A percentile compares a stretch with the other conserved stretches of the same genome.
Conservation (phyloP, 2,888 invertebrate genomes). For the Alloplasta piceator region DNA sequence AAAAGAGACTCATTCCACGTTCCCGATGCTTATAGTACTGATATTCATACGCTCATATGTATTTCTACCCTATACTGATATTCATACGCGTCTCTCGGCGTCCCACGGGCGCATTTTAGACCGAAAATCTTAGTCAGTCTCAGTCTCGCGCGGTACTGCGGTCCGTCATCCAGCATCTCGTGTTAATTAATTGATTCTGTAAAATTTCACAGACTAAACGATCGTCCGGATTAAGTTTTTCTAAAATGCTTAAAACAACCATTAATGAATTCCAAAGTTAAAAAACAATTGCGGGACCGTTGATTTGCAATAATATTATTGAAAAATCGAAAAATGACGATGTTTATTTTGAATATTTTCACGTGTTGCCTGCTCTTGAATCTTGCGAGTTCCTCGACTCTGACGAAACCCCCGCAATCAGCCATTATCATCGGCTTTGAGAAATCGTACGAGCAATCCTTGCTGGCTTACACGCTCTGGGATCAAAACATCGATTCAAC, state of each 20-base stretch:
- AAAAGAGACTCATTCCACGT: too few species aligned
- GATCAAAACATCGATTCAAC: conserved; percentile 78
- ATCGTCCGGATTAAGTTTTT: not conserved
- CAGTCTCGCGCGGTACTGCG: not conserved
- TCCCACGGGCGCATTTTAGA: not conserved
- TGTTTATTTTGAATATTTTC: conserved; percentile 39
- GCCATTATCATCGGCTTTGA: conserved; percentile 79
- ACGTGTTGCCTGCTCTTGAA: conserved; percentile 51
- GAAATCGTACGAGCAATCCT: conserved; percentile 77
- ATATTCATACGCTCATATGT: too few species aligned
- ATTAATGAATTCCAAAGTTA: not conserved
- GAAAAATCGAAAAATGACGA: not conserved
- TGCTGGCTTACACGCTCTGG: conserved; percentile 79
- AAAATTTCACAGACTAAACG: too few species aligned
- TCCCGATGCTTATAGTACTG: too few species aligned
- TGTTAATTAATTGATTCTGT: conserved; percentile 1
- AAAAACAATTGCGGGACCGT: not conserved
- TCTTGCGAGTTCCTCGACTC: conserved; percentile 71
- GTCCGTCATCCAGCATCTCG: not conserved
- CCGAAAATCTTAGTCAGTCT: not conserved
- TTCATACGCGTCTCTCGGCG: conserved; percentile 46
- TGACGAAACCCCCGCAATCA: conserved; percentile 76
- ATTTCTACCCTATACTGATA: conserved; percentile 38
- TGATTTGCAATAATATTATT: not conserved
- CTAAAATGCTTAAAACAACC: not conserved